These are phyloP conservation scores for Biston betularia DNA, from an alignment of 2,888 invertebrate species.

Conservation along the genomic window DNA sequence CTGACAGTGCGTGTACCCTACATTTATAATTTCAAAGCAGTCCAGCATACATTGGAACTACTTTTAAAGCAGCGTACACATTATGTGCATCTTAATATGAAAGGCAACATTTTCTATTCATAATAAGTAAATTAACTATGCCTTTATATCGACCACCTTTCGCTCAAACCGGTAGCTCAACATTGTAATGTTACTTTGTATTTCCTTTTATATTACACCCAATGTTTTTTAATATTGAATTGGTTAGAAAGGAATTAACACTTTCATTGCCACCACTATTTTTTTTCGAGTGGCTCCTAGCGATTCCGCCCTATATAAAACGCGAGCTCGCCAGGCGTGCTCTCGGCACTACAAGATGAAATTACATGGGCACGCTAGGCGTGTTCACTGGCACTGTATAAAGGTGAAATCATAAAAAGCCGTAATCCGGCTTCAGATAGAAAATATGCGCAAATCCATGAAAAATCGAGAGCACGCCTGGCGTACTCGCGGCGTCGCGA, in stretches of 20 bases:
- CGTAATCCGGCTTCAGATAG: no score
- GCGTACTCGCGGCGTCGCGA: no score
- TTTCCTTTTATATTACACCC: not conserved
- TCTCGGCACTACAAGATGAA: no score
- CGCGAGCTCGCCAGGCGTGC: no score
- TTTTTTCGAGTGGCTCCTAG: no score
- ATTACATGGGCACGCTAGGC: no score
- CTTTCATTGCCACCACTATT: no score
- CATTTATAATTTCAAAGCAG: not conserved
- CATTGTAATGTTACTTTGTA: not conserved
- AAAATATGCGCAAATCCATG: no score
- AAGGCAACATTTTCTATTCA: not conserved
- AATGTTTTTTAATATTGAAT: not conserved
- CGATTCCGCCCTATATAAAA: no score
- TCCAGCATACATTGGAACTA: slow-evolving; percentile 5
- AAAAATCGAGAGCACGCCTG: no score
- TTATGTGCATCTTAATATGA: not conserved
- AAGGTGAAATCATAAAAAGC: no score
- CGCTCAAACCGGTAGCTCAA: not conserved
- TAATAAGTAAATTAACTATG: not conserved
- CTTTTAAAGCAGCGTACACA: not conserved
- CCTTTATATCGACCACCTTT: not conserved
- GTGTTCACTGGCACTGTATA: no score
- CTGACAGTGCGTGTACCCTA: not conserved
- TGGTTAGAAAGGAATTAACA: not conserved